Evolutionary conservation across 35 echinoderm and acorn worm genomes (phyloP).

Genomic region (Apostichopus parvimensis): DNA sequence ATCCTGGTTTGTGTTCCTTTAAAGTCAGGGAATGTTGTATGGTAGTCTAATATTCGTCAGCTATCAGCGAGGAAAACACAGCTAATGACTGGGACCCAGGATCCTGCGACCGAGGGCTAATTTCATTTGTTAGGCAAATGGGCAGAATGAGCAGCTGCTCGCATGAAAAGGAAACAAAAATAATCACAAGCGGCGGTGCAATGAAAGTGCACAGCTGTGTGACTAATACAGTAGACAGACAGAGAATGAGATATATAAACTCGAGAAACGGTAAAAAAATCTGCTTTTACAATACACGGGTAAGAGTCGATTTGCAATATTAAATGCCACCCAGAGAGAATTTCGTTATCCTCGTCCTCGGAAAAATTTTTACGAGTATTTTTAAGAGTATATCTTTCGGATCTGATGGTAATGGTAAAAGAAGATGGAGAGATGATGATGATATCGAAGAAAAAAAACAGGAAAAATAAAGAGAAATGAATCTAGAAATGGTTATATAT

Average conservation of each 20-base stretch:
- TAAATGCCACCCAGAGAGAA: too few relatives aligned
- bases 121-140: neutral
- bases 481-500: too few relatives aligned
- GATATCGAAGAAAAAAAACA: too few relatives aligned
- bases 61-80: conserved; percentile 1
- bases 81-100: conserved; percentile 1
- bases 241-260: neutral
- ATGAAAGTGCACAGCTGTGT: neutral
- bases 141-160: neutral
- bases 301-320: too few relatives aligned
- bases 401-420: too few relatives aligned
- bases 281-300: too few relatives aligned
- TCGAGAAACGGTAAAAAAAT: too few relatives aligned
- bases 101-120: neutral
- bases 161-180: neutral
- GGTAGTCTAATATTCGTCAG: neutral
- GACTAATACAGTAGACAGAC: neutral
- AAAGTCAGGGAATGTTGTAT: neutral
- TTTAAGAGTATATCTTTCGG: too few relatives aligned
- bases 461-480: too few relatives aligned
- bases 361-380: too few relatives aligned
- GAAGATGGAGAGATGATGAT: too few relatives aligned
- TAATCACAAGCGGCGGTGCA: neutral
- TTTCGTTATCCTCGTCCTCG: too few relatives aligned
- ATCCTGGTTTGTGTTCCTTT: neutral